Conservation (phyloP, 2,888 invertebrate species). For the Zootermopsis nevadensis region DNA sequence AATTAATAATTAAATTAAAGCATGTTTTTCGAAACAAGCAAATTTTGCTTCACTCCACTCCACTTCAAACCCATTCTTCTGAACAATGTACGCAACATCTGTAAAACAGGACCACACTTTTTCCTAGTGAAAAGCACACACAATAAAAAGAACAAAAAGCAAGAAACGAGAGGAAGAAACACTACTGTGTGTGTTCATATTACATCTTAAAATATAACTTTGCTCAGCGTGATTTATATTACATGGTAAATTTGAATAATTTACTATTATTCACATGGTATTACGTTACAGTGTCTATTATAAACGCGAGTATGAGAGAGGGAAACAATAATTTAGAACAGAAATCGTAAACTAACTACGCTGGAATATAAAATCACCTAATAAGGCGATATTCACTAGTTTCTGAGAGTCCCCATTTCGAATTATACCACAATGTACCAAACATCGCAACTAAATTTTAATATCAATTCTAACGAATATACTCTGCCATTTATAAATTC, state of each 20-base stretch:
- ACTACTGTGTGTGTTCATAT: neutral
- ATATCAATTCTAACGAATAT: too few relatives aligned
- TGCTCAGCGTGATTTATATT: neutral
- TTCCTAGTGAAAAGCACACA: constrained; percentile 22
- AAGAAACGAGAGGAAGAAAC: neutral
- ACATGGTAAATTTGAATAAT: neutral
- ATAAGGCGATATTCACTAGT: constrained; percentile 15
- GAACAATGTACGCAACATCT: neutral
- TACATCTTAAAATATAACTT: constrained; percentile 4
- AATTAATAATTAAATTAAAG: too few relatives aligned
- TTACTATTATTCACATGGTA: neutral
- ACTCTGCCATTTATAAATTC: too few relatives aligned
- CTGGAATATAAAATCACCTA: neutral
- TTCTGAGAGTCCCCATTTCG: too few relatives aligned
- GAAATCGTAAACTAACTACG: neutral
- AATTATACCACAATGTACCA: too few relatives aligned
- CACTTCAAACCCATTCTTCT: neutral
- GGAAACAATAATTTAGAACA: neutral
- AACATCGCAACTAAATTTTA: too few relatives aligned
- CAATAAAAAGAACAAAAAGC: neutral
- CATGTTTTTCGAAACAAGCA: too few relatives aligned
- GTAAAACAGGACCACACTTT: constrained; percentile 32
- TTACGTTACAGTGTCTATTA: neutral
- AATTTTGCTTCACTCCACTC: neutral
- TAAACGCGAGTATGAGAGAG: neutral